phyloP scores from a whole-genome alignment of 2,888 invertebrate species.

The Fissipunctia ypsillon region DNA sequence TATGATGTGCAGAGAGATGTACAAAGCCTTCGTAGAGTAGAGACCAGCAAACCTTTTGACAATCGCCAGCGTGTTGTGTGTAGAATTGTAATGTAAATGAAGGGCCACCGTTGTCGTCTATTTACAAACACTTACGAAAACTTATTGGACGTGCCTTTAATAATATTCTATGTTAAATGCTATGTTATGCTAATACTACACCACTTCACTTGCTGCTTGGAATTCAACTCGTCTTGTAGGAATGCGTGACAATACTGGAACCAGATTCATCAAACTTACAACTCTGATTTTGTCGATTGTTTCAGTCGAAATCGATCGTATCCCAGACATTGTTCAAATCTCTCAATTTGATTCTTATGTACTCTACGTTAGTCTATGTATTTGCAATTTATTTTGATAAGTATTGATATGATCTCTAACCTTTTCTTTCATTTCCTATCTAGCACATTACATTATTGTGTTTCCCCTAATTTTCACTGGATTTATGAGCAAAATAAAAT shows the following conservation, averaged over 20 bases:
- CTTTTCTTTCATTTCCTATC: too few species aligned
- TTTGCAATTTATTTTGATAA: too few species aligned
- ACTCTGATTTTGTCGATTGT: too few species aligned
- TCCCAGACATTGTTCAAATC: too few species aligned
- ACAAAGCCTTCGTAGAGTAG: not conserved
- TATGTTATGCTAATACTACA: constrained; percentile 39
- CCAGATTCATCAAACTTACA: not conserved
- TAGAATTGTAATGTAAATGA: constrained; percentile 41
- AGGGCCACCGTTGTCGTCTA: constrained; percentile 32
- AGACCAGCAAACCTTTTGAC: constrained; percentile 20
- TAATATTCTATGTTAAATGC: constrained; percentile 37
- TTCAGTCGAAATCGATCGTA: too few species aligned
- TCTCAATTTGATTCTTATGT: not conserved
- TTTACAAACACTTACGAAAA: constrained; percentile 57
- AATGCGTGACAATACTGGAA: constrained; percentile 32
- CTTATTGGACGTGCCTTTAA: constrained; percentile 55
- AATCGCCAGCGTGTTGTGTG: constrained; percentile 14
- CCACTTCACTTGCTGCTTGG: constrained; percentile 32
- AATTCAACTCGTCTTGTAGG: constrained; percentile 31
- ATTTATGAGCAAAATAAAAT: too few species aligned
- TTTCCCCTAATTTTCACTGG: too few species aligned
- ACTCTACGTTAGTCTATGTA: too few species aligned
- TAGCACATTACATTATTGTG: too few species aligned
- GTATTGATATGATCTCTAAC: too few species aligned
- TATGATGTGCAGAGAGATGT: not conserved